These are phyloP conservation scores for Mechanitis mazaeus DNA, from an alignment of 2,888 invertebrate species.

Conservation along the genomic window DNA sequence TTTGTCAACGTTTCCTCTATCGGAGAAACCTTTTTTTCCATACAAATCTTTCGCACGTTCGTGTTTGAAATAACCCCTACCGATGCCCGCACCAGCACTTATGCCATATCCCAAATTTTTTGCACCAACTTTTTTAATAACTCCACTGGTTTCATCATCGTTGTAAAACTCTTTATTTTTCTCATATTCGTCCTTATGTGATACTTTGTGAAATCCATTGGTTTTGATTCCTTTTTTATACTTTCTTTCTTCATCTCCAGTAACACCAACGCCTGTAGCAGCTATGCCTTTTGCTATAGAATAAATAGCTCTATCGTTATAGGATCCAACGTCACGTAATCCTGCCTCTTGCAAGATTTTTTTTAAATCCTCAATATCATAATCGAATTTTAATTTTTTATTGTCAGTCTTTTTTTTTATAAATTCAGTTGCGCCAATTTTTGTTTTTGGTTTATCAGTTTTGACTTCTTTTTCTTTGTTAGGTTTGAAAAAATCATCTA, in stretches of 20 bases:
- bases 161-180: slow-evolving; percentile 78
- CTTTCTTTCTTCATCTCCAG: slow-evolving; percentile 63
- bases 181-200: slow-evolving; percentile 79
- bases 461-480: slow-evolving; percentile 37
- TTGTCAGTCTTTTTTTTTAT: slow-evolving; percentile 48
- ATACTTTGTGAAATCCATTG: slow-evolving; percentile 75
- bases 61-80: slow-evolving; percentile 57
- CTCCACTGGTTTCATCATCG: slow-evolving; percentile 72
- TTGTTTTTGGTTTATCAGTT: slow-evolving; percentile 34
- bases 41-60: slow-evolving; percentile 63
- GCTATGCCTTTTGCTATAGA: slow-evolving; percentile 57
- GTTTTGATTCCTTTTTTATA: slow-evolving; percentile 76
- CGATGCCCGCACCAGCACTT: slow-evolving; percentile 59
- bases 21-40: slow-evolving; percentile 67
- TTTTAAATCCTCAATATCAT: slow-evolving; percentile 51
- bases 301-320: slow-evolving; percentile 60
- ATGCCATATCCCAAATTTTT: slow-evolving; percentile 64
- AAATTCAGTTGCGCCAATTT: slow-evolving; percentile 42
- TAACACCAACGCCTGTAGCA: slow-evolving; percentile 55
- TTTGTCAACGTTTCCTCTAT: slow-evolving; percentile 71
- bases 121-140: slow-evolving; percentile 67
- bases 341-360: slow-evolving; percentile 49
- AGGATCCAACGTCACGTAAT: slow-evolving; percentile 46
- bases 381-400: slow-evolving; percentile 47
- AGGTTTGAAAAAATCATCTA: slow-evolving; percentile 50